Evolutionary conservation across 2,113 vertebrate genomes (phyloP).

Genomic region (Casuarius casuarius): DNA sequence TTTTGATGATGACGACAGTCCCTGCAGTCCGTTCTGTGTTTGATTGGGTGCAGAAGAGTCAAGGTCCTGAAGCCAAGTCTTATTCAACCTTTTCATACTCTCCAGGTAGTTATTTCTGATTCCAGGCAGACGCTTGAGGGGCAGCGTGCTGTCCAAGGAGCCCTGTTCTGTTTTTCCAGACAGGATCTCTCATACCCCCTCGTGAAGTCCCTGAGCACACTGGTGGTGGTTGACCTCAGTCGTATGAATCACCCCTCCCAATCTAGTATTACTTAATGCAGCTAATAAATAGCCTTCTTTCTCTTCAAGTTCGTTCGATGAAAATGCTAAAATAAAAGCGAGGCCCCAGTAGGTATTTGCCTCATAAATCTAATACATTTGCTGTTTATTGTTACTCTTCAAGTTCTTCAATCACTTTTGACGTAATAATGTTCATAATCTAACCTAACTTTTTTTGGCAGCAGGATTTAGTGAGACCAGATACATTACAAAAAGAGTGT

Average conservation of each 20-base stretch:
- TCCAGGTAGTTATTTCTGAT: background rate
- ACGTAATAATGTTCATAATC: constrained; percentile 50
- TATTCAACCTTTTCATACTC: rapidly evolving
- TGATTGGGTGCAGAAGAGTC: too few species aligned
- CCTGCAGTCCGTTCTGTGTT: background rate
- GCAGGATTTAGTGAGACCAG: background rate
- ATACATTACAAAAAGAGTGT: constrained; percentile 27
- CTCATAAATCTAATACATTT: background rate
- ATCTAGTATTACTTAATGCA: background rate
- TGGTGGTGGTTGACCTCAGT: background rate
- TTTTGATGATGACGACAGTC: background rate
- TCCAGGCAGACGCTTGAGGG: background rate
- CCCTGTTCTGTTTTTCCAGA: background rate
- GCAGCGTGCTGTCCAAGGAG: background rate
- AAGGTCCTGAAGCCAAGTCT: background rate
- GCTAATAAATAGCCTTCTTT: background rate
- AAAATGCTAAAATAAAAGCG: background rate
- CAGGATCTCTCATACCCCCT: background rate
- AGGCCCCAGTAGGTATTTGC: background rate
- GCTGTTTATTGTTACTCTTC: constrained; percentile 50
- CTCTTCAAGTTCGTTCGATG: background rate
- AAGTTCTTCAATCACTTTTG: constrained; percentile 57
- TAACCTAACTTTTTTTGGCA: constrained; percentile 45
- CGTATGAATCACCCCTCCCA: background rate
- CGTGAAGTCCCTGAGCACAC: background rate